Base-by-base conservation (phyloP, 2,888 invertebrate species). In the Brenthis hecate region DNA sequence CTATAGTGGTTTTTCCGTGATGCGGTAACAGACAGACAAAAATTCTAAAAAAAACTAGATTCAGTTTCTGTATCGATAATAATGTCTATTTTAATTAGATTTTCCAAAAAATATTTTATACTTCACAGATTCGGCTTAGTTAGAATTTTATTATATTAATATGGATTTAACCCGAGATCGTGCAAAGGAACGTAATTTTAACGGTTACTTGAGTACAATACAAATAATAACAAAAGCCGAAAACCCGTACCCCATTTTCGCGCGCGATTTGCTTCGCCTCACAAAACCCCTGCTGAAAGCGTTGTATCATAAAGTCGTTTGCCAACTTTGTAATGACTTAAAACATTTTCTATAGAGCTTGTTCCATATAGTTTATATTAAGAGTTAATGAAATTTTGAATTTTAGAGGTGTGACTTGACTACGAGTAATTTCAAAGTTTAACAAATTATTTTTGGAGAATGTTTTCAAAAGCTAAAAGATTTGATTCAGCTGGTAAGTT, bases 381-480 rank as follows among this genome's bases (percentile, higher is more conserved):
- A 43, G 11, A 11, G 36, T 43, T 43, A 43, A 11, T 43, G 11
- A 43, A 11, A 43, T 43, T 11, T 43, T 43, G 11, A 11, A 43
- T 43, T 43, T 43, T 43, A 43, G 36, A 43, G 36, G 36, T 43
- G 36, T 8, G 50, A 28, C 14, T 47, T 60, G n/a, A 23, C 14
- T 5, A 60, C 48, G 48, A 58, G 13, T 14, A 47, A 51, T 43
- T 8, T 56, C n/a, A 28, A 6, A 60, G 53, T 11, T 47, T 60
- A 19, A 5, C 2, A 16, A 60, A 23, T 43, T 36, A 48, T 50
- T 51, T 43, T 43, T 43, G 69, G 70, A 84, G 65, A 70, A 92
- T 92, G 92, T 92, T 92, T 77, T 90, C 92, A 13, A 92, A 92
- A 81, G 91, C 92, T 16, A 92, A 92, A 75, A 84, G 92, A 69